phyloP scores from a whole-genome alignment of 2,113 vertebrate species.

The Chloroceryle aenea region DNA sequence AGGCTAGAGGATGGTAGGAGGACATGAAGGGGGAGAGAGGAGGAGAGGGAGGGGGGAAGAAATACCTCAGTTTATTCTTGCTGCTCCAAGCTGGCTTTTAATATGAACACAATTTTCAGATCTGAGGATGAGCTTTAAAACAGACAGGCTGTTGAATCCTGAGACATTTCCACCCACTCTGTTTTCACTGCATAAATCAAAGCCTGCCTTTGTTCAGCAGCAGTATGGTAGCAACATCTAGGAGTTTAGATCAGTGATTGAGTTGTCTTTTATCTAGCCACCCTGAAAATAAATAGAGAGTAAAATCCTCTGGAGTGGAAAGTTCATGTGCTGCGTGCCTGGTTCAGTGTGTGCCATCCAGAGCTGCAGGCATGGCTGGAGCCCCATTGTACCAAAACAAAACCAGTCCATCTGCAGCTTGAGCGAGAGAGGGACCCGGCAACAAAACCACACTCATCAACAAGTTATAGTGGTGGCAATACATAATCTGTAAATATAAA shows the following conservation, averaged over 20 bases:
- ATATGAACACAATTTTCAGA: not conserved
- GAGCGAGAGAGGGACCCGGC: not conserved
- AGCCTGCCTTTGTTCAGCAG: conserved; percentile 30
- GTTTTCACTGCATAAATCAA: conserved; percentile 63
- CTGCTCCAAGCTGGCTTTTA: not conserved
- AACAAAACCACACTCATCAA: not conserved
- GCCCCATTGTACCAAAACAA: accelerated
- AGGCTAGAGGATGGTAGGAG: not conserved
- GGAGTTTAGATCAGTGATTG: not conserved
- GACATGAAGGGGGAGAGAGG: not conserved
- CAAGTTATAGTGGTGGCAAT: not conserved
- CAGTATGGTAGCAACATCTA: not conserved
- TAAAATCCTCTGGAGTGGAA: not conserved
- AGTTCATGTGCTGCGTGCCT: not conserved
- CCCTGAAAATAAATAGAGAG: not conserved
- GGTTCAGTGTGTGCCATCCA: not conserved
- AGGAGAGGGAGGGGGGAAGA: not conserved
- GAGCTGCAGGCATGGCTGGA: not conserved
- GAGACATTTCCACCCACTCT: conserved; percentile 58
- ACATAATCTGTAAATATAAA: not conserved
- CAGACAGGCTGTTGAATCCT: conserved; percentile 48
- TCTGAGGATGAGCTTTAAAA: conserved; percentile 14
- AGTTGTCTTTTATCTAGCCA: not conserved
- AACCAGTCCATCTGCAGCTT: not conserved
- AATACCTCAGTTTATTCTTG: not conserved